Evolutionary conservation across 1,140 invertebrate genomes (phyloP), one percentile per base, ranked within the genome.

Genomic region (Drosophila navojoa): DNA sequence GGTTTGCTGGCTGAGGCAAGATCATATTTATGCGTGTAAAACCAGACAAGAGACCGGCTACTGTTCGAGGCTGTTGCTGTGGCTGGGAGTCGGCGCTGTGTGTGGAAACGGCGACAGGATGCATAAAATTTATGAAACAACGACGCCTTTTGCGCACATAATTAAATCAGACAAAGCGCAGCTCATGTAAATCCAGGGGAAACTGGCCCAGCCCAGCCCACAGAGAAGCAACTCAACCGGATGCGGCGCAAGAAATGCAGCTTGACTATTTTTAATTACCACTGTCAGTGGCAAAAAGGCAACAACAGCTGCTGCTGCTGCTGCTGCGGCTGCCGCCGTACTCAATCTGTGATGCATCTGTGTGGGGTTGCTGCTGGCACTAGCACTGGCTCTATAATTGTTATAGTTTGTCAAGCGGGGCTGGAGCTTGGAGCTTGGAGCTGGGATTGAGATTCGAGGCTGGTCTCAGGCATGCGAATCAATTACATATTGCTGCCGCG

Each of bases 221-320:
- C 77, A 27, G 42, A 19, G 42, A 19, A 50, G 52, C 59, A 58
- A 64, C 53, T 45, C 55, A 72, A 82, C 82, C 82, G 82, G 82
- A 87, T 87, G 84, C 84, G 72, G 70, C 58, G 63, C 84, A 67
- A 89, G 78, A 87, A 82, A 87, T 82, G 81, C 82, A 82, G 84
- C 82, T 82, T 86, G 82, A 86, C 82, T 86, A 86, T 86, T 87
- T 87, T 89, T 87, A 87, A 87, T 87, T 87, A 87, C 82, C 82
- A 77, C 47, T 54, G 68, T 50, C 32, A 62, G 66, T 40, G 64
- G 64, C 72, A 76, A 69, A 38, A 38, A 77, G 76, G 71, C 81
- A 67, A 66, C 76, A 76, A 63, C 77, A 59, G 44, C 40, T 49
- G 68, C n/a, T n/a, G n/a, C n/a, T n/a, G n/a, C n/a, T n/a, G n/a